These are phyloP conservation scores for Leucopsar rothschildi DNA, from an alignment of 2,113 vertebrate species.

Conservation along the genomic window DNA sequence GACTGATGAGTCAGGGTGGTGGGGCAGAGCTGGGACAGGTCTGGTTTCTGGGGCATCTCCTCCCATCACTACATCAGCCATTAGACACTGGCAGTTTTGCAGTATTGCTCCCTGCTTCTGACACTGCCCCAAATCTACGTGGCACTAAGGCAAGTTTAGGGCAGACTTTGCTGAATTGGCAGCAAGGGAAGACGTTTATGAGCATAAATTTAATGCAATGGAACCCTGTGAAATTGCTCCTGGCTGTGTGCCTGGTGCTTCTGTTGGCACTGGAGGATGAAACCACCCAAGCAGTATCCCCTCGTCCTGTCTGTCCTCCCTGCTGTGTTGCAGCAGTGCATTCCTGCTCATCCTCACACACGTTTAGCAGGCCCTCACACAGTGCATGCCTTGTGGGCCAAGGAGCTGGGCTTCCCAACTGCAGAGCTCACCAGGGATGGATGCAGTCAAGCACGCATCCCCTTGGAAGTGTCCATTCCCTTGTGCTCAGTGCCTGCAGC, in stretches of 20 bases:
- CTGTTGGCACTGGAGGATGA: fast-evolving
- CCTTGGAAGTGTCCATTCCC: not conserved
- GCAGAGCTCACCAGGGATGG: not conserved
- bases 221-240: not conserved
- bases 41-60: not conserved
- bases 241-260: not conserved
- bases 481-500: not conserved
- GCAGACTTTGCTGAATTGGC: not conserved
- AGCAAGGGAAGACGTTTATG: not conserved
- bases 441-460: not conserved
- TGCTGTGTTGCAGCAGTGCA: fast-evolving
- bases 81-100: fast-evolving
- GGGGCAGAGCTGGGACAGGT: not conserved
- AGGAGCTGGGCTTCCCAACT: not conserved
- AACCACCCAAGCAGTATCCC: not conserved
- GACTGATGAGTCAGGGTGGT: not conserved
- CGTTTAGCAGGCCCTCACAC: not conserved
- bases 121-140: not conserved
- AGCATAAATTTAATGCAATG: not conserved
- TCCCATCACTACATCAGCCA: not conserved
- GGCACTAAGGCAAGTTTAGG: not conserved
- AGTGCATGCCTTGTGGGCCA: not conserved
- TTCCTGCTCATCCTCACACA: fast-evolving
- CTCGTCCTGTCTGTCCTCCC: not conserved
- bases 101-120: not conserved